Evolutionary conservation across 23 tunicate genomes (phyloP), one percentile per base, ranked within the genome.

Genomic region (Clavelina lepadiformis): DNA sequence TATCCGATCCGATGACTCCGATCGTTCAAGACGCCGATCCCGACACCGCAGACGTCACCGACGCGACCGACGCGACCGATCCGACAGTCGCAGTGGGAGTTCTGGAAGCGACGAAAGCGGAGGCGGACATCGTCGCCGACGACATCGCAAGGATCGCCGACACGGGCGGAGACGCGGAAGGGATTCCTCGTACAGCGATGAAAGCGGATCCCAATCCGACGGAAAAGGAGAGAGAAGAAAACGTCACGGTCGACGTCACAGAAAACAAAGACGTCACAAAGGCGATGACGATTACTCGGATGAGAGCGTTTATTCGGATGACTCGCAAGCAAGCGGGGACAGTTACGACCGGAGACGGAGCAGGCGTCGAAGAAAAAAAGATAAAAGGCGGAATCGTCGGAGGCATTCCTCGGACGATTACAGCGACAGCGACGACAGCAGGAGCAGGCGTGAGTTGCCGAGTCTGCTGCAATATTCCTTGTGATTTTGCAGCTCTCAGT

Each of bases 341-440:
- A 63, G 74, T 35, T 28, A 28, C 33, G 72, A 46, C 33, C 33
- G 65, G 1, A 58, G 65, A 38, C 41, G 83, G n/a, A 31, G 83
- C n/a, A 45, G 68, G 5, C 47, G 75, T 1, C 60, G 58, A 1
- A 53, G 45, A 28, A 51, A 69, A 1, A 68, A 75, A 31, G 64
- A 75, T 26, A 76, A 63, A n/a, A 26, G 72, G 38, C 76, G 85
- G 19, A 75, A 59, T 31, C 56, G 78, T 28, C 45, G 78, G 1
- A 72, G 69, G 31, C 72, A 80, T 27, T 77, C 85, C 21, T 85
- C 71, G 28, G 63, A 81, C 34, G 63, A 81, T 53, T 60, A 79
- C 73, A 63, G 60, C 35, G 78, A 84, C 71, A 47, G 47, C 22
- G 38, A 51, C 46, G 56, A 64, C 31, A 69, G 60, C 54, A 67